Evolutionary conservation across 2,797 vertebrate species (phyloP), one percentile per base, ranked within the genome.

Genomic region (Eleutherodactylus coqui): DNA sequence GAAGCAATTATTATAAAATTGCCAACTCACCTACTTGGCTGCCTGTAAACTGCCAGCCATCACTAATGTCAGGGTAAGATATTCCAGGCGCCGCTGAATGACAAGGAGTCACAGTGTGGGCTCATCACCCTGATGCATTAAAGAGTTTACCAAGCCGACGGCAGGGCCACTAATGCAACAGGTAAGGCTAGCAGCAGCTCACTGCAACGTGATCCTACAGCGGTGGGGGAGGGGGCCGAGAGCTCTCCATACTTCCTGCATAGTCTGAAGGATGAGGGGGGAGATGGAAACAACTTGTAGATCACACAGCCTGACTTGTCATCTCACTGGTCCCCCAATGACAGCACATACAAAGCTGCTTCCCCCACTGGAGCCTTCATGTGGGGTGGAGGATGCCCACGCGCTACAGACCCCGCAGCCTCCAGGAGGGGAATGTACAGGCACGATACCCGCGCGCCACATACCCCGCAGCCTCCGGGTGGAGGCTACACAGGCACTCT

Each of bases 1-100:
- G 81, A 83, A 58, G 86, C 75, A 87, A 87, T 87, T 87, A 87
- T 84, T 51, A 5, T 10, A 83, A 72, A 83, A 83, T 36, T 82
- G 81, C 64, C 75, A 84, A 79, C 86, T 83, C 75, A 38, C 51
- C 45, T 29, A 34, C 81, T 79, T 79, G 64, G 43, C 81, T 72
- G 19, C 29, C 79, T 72, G 75, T 73, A 29, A 72, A 79, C 45
- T 62, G 24, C 38, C 64, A 58, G 77, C 21, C 45, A 47, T 79
- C 78, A 76, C 75, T n/a, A 62, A 53, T 77, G 72, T 21, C 55
- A 45, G 53, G 11, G 17, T 24, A 27, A 75, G 6, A 9, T 29
- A 38, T 69, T 29, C 36, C 38, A 0, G 8, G 64, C 47, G 55
- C 27, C 3, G 27, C 16, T 17, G 7, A 83, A 60, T 51, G 5